Evolutionary conservation across 2,888 invertebrate genomes (phyloP).

Genomic region (Nomada fucata): DNA sequence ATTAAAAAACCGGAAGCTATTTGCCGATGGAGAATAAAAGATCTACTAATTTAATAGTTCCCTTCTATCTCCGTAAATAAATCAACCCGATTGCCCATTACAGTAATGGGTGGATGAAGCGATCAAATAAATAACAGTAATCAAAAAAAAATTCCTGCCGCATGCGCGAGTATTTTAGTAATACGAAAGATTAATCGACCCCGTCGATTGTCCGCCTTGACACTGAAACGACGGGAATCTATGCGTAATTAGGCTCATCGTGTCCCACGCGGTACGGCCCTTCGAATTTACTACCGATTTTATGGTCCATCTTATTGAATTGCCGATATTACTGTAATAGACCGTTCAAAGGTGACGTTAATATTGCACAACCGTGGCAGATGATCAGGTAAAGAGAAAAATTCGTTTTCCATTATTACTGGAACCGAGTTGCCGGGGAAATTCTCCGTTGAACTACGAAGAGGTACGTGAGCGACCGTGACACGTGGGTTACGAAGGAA

Average conservation of each 20-base stretch:
- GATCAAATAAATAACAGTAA: background rate
- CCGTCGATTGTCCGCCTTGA: conserved; percentile 21
- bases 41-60: too few relatives aligned
- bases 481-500: conserved; percentile 61
- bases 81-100: too few relatives aligned
- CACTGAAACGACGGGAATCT: conserved; percentile 33
- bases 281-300: conserved; percentile 59
- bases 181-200: conserved; percentile 28
- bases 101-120: too few relatives aligned
- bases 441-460: conserved; percentile 16
- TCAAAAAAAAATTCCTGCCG: too few relatives aligned
- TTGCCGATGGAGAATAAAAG: background rate
- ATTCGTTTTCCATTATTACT: conserved; percentile 64
- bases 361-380: conserved; percentile 35
- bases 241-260: conserved; percentile 30
- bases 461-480: conserved; percentile 58
- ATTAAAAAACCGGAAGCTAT: conserved; percentile 6
- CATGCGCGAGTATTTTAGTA: background rate
- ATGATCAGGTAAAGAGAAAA: conserved; percentile 44
- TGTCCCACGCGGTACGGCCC: conserved; percentile 21
- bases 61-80: too few relatives aligned
- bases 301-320: conserved; percentile 37
- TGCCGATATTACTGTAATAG: conserved; percentile 52
- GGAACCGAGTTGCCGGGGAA: conserved; percentile 36
- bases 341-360: conserved; percentile 36